phyloP scores from a whole-genome alignment of 2,888 invertebrate genomes.

The Andrena bucephala region DNA sequence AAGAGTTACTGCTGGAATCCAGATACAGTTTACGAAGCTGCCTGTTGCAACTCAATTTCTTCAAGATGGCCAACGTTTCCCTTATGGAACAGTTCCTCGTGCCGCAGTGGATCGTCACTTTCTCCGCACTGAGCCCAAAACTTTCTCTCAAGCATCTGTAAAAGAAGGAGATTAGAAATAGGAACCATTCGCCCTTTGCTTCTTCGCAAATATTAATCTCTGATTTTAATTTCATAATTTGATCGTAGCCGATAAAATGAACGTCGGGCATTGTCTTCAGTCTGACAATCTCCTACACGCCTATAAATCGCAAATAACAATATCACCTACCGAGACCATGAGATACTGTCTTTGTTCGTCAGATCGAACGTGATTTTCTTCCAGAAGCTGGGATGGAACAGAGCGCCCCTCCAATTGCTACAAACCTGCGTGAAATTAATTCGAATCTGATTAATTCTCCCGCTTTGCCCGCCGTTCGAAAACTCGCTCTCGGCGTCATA shows the following conservation, averaged over 20 bases:
- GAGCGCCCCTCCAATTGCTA: constrained; percentile 86
- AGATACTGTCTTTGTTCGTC: constrained; percentile 80
- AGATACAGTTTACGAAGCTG: constrained; percentile 82
- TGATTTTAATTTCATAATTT: too few species aligned
- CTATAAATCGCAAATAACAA: background rate
- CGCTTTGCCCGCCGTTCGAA: background rate
- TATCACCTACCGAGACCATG: constrained; percentile 79
- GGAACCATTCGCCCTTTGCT: background rate
- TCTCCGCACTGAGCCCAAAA: constrained; percentile 83
- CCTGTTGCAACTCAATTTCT: constrained; percentile 81
- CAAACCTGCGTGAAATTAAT: constrained; percentile 81
- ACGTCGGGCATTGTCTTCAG: too few species aligned
- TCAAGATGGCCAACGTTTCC: constrained; percentile 80
- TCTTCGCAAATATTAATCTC: too few species aligned
- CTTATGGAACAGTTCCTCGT: constrained; percentile 78
- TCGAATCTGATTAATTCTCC: constrained; percentile 16
- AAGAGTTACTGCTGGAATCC: constrained; percentile 81
- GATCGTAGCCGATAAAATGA: too few species aligned
- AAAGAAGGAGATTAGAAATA: constrained; percentile 2
- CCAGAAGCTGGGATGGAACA: constrained; percentile 85
- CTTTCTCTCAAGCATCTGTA: constrained; percentile 81
- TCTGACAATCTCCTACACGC: too few species aligned
- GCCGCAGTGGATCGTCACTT: constrained; percentile 84
- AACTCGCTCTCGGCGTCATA: constrained; percentile 2
- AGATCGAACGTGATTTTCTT: constrained; percentile 84